Conservation (phyloP, 2,797 vertebrate species). For the Gouania willdenowi region DNA sequence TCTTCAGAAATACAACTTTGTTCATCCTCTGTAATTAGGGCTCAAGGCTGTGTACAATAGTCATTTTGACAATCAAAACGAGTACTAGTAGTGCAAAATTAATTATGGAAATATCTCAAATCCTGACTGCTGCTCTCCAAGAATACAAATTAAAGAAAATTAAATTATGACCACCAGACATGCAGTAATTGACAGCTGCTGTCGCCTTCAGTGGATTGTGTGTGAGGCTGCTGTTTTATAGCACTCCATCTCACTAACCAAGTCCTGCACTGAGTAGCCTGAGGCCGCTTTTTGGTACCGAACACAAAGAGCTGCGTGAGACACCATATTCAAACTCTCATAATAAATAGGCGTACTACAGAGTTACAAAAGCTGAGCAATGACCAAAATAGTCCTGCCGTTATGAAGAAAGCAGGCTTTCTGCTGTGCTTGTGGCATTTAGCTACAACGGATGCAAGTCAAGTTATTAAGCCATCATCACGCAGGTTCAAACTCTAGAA, state of each 20-base stretch:
- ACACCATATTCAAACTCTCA: constrained; percentile 1
- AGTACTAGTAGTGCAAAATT: too few species aligned
- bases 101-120: too few species aligned
- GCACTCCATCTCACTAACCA: constrained; percentile 11
- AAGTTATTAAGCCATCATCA: constrained; percentile 6
- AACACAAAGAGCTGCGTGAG: constrained; percentile 19
- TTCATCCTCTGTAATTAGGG: too few species aligned
- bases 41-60: too few species aligned
- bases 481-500: constrained; percentile 7
- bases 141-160: too few species aligned
- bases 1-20: too few species aligned
- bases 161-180: too few species aligned
- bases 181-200: constrained; percentile 1
- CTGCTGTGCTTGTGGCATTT: constrained; percentile 1
- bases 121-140: too few species aligned
- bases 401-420: constrained; percentile 32
- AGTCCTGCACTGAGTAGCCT: constrained; percentile 6
- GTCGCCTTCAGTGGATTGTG: constrained; percentile 1
- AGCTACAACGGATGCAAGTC: constrained; percentile 13
- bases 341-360: constrained; percentile 13
- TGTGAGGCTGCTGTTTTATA: constrained; percentile 4
- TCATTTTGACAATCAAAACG: too few species aligned
- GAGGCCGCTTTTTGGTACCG: constrained; percentile 16
- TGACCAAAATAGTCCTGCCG: constrained; percentile 38
- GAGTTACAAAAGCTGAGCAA: constrained; percentile 16